Percentiles rank a stretch among this genome's conserved stretches.
These are phyloP conservation scores for Metalampra italica DNA, from an alignment of 2,888 invertebrate genomes.

Conservation along the genomic window DNA sequence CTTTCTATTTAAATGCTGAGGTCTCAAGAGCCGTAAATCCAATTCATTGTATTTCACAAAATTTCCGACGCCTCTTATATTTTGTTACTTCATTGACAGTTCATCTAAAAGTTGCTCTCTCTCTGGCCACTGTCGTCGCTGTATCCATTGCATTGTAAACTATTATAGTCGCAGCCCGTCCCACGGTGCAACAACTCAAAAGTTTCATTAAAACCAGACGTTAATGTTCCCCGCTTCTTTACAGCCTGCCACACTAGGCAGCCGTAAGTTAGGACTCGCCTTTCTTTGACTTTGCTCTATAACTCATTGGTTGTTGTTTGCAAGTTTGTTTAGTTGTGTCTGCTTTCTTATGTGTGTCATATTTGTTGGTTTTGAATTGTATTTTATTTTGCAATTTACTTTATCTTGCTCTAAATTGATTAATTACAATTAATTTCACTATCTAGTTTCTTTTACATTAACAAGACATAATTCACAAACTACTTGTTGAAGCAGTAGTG, in stretches of 20 bases:
- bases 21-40: too few species aligned
- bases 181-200: constrained; percentile 17
- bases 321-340: neutral
- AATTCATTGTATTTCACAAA: too few species aligned
- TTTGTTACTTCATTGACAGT: too few species aligned
- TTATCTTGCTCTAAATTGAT: too few species aligned
- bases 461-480: too few species aligned
- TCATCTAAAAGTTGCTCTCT: too few species aligned
- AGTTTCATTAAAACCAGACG: constrained; percentile 21
- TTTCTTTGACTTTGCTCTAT: neutral
- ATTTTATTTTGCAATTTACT: neutral
- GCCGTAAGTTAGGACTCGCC: neutral
- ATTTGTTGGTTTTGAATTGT: neutral
- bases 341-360: too few species aligned
- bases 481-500: too few species aligned
- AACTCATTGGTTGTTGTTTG: neutral
- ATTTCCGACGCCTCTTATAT: too few species aligned
- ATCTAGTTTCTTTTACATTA: too few species aligned
- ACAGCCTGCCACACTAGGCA: constrained; percentile 11
- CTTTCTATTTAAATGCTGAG: too few species aligned
- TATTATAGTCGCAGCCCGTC: constrained; percentile 9
- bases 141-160: neutral
- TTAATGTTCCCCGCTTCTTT: constrained; percentile 17
- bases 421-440: too few species aligned
- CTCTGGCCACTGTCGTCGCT: neutral